Base-by-base conservation (phyloP, 2,113 vertebrate species). In the Sturnus vulgaris region DNA sequence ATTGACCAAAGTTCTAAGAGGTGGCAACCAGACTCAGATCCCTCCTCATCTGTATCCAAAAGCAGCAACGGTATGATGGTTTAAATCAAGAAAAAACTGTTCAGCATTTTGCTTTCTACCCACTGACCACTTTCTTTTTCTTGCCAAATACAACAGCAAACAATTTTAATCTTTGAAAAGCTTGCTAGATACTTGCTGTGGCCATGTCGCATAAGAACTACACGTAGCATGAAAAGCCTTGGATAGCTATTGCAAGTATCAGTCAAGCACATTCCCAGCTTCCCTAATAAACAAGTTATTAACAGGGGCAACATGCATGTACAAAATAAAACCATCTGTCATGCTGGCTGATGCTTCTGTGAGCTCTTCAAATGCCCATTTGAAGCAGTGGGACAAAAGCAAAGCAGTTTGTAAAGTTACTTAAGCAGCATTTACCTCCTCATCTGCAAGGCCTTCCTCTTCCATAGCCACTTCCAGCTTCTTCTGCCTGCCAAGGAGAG, bases 381-480 rank as follows among this genome's bases (percentile, higher is more conserved):
- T 59, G 20, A 85, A 69, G 55, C 28, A 56, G 12, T 18, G 16
- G 3, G 5, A 82, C 42, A 84, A 84, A 80, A 87, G 60, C 23
- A 92, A 76, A 73, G 42, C 7, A 13, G 28, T 21, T 46, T 80
- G 47, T 80, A 31, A 71, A 15, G 30, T 66, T 60, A 55, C 18
- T 78, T 11, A 59, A 49, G 19, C 24, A 40, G 17, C 18, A 28
- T 97, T 97, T 98, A 99, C 99, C 98, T 99, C 99, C 92, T 99
- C 99, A 42, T 99, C 99, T 66, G 98, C 98, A 42, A 99, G 97
- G 46, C 99, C 99, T 97, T 99, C 99, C 40, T 99, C 98, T 46
- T 99, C 99, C 99, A 99, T 99, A 86, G 98, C 99, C 82, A 99
- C 99, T 97, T 99, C 99, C 77, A 99, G 97, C 94, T 99, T 99